phyloP scores from a whole-genome alignment of 2,888 invertebrate genomes.

The Scaeva pyrastri region DNA sequence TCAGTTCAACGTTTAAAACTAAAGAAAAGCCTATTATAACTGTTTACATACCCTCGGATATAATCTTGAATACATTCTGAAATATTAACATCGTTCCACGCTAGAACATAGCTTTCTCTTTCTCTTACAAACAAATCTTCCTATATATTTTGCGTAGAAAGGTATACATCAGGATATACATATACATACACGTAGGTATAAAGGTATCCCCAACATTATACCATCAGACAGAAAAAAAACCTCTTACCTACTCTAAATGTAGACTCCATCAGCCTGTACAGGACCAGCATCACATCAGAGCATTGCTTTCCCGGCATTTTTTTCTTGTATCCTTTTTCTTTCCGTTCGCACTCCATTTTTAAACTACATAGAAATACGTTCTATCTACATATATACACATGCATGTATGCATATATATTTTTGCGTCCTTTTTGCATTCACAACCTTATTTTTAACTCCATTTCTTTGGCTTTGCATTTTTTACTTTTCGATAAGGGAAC shows the following conservation, averaged over 20 bases:
- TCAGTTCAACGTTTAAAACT: conserved; percentile 73
- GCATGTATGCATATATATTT: not conserved
- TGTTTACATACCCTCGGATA: conserved; percentile 76
- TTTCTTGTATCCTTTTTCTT: conserved; percentile 52
- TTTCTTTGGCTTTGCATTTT: conserved; percentile 65
- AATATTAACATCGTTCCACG: conserved; percentile 68
- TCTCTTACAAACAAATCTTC: conserved; percentile 21
- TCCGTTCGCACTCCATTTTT: conserved; percentile 62
- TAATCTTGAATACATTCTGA: conserved; percentile 74
- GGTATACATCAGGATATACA: too few relatives aligned
- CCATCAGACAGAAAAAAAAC: not conserved
- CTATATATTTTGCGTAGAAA: conserved; percentile 2
- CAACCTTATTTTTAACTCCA: conserved; percentile 56
- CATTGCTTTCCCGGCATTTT: conserved; percentile 21
- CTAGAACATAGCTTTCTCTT: conserved; percentile 61
- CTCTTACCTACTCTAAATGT: conserved; percentile 12
- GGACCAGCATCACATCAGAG: not conserved
- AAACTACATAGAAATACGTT: not conserved
- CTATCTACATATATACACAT: not conserved
- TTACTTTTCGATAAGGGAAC: conserved; percentile 45
- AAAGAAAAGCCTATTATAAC: conserved; percentile 75
- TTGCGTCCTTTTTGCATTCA: not conserved
- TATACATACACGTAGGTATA: too few relatives aligned
- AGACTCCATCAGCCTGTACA: conserved; percentile 27
- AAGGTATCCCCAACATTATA: conserved; percentile 25